Evolutionary conservation across 2,113 vertebrate species (phyloP).

Genomic region (Hucho hucho): DNA sequence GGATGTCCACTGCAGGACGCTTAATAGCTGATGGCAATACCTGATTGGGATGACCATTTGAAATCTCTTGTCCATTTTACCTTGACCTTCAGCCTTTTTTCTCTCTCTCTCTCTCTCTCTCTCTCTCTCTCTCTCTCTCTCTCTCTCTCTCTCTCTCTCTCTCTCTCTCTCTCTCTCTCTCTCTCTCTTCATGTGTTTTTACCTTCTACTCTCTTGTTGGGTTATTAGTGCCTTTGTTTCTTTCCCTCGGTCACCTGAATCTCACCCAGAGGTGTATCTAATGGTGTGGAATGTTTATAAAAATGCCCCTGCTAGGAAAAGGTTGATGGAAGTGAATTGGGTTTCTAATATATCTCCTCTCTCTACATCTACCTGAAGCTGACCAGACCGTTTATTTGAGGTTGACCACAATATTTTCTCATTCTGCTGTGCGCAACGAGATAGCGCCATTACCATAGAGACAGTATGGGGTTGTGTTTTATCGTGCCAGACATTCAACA

Average conservation of each 20-base stretch:
- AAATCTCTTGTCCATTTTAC: conserved; percentile 69
- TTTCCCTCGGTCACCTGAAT: conserved; percentile 22
- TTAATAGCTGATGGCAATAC: conserved; percentile 76
- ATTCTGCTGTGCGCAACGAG: background rate
- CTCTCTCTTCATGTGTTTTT: conserved; percentile 32
- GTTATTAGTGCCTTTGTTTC: conserved; percentile 58
- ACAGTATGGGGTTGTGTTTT: too few relatives aligned
- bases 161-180: conserved; percentile 50
- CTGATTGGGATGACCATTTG: conserved; percentile 75
- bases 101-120: conserved; percentile 49
- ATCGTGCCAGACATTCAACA: too few relatives aligned
- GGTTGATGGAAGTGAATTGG: background rate
- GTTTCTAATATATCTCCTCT: too few relatives aligned
- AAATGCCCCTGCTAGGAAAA: conserved; percentile 25
- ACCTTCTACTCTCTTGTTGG: conserved; percentile 26
- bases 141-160: conserved; percentile 47
- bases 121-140: conserved; percentile 48
- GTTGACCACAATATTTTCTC: background rate
- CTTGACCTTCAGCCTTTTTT: too few relatives aligned
- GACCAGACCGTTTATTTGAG: background rate
- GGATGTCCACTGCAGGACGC: conserved; percentile 66
- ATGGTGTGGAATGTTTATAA: conserved; percentile 14
- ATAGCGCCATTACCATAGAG: background rate
- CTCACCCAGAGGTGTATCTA: conserved; percentile 42
- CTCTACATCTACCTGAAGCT: background rate